Percentiles rank a stretch among this genome's conserved stretches.
Conservation (phyloP, 2,797 vertebrate genomes). For the Manis javanica region DNA sequence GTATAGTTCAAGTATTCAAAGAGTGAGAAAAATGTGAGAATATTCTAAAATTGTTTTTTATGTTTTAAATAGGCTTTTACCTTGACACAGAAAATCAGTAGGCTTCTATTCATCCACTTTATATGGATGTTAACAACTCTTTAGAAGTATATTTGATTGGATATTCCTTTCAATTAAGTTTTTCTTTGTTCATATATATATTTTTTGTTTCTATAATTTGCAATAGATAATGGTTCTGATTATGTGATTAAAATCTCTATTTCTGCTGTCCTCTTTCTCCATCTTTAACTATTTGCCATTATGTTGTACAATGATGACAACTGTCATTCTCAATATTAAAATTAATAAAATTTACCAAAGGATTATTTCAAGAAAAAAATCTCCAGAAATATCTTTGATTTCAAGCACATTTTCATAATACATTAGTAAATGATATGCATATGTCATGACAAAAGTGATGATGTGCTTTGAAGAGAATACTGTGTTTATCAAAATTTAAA, state of each 20-base stretch:
- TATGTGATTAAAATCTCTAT: background rate
- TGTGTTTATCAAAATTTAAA: conserved; percentile 10
- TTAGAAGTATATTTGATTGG: conserved; percentile 68
- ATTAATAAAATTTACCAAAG: background rate
- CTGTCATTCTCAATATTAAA: background rate
- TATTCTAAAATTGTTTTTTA: background rate
- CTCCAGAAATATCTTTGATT: background rate
- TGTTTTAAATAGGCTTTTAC: conserved; percentile 20
- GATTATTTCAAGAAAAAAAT: background rate
- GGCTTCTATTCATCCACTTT: conserved; percentile 62
- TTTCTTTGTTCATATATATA: background rate
- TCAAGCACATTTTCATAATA: background rate
- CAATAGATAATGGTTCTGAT: background rate
- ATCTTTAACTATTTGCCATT: background rate
- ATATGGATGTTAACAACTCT: conserved; percentile 54
- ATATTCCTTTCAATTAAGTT: background rate
- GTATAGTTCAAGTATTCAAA: conserved; percentile 81
- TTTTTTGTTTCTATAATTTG: background rate
- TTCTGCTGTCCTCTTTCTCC: background rate
- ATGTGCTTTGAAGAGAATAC: background rate
- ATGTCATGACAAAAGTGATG: background rate
- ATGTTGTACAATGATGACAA: background rate
- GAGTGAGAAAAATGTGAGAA: background rate
- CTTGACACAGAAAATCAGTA: conserved; percentile 60
- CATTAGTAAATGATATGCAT: background rate